These are phyloP conservation scores for Macrochelys suwanniensis DNA, from an alignment of 2,797 vertebrate genomes.

Conservation along the genomic window DNA sequence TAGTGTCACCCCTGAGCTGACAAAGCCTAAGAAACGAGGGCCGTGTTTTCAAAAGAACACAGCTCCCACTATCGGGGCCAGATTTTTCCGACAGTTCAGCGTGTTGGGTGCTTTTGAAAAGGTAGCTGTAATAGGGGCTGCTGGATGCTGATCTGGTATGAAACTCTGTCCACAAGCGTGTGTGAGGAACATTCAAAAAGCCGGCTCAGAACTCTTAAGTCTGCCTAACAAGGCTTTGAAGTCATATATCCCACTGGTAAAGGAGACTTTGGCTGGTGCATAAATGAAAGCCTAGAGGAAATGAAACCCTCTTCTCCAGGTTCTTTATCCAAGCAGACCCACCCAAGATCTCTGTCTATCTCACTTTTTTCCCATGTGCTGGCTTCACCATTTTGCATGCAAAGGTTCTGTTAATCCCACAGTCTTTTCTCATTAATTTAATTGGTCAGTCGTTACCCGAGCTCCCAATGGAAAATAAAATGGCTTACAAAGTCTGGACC, in stretches of 20 bases:
- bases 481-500: conserved; percentile 55
- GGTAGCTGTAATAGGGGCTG: fast-evolving
- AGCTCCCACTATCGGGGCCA: background rate
- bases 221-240: background rate
- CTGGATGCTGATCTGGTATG: background rate
- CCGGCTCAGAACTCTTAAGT: fast-evolving
- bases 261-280: fast-evolving
- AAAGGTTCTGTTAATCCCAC: conserved; percentile 39
- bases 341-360: background rate
- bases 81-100: background rate
- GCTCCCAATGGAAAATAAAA: conserved; percentile 66
- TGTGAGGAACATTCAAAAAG: background rate
- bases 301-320: background rate
- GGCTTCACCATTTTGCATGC: conserved; percentile 10
- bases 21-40: background rate
- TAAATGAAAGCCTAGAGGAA: fast-evolving
- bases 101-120: background rate
- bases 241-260: background rate
- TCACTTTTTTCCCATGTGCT: background rate
- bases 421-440: conserved; percentile 76
- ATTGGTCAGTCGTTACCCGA: conserved; percentile 68
- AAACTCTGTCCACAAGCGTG: fast-evolving
- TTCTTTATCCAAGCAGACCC: background rate
- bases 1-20: fast-evolving
- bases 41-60: fast-evolving